Evolutionary conservation across 2,113 vertebrate species (phyloP).

Genomic region (Mesembrinibis cayennensis): DNA sequence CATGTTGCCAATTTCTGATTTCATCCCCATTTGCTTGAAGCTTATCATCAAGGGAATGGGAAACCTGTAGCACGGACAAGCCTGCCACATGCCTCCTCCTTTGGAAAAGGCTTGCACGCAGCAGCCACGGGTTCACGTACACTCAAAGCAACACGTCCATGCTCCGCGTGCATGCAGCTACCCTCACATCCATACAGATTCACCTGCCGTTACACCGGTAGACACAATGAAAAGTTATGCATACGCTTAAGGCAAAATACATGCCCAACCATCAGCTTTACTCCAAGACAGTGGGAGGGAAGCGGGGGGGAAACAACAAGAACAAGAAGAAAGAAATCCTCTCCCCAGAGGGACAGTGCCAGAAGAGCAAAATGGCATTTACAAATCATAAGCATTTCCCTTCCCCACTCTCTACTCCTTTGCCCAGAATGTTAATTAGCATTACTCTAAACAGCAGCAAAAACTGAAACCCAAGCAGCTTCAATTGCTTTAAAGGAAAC

Average conservation of each 20-base stretch:
- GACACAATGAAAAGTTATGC: neutral
- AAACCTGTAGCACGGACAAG: neutral
- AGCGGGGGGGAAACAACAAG: neutral
- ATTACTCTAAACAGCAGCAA: neutral
- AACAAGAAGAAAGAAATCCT: neutral
- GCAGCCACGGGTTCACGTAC: neutral
- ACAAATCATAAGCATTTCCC: slow-evolving; percentile 39
- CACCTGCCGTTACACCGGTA: neutral
- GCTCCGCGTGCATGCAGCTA: fast-evolving
- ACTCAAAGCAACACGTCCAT: fast-evolving
- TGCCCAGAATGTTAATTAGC: slow-evolving; percentile 56
- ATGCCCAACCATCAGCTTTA: neutral
- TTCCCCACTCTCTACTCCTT: slow-evolving; percentile 1
- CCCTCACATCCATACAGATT: neutral
- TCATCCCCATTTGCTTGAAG: slow-evolving; percentile 32
- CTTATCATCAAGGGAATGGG: slow-evolving; percentile 25
- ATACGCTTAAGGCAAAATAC: neutral
- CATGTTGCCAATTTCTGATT: slow-evolving; percentile 60
- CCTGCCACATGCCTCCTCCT: neutral
- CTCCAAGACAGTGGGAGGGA: neutral
- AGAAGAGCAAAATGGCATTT: slow-evolving; percentile 56
- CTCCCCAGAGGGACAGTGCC: neutral
- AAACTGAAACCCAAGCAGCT: neutral
- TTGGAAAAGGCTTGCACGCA: neutral
- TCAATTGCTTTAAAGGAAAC: neutral